Percentiles rank a stretch among this genome's conserved stretches.
These are phyloP conservation scores for Corvus moneduloides DNA, from an alignment of 2,113 vertebrate genomes.

Conservation along the genomic window DNA sequence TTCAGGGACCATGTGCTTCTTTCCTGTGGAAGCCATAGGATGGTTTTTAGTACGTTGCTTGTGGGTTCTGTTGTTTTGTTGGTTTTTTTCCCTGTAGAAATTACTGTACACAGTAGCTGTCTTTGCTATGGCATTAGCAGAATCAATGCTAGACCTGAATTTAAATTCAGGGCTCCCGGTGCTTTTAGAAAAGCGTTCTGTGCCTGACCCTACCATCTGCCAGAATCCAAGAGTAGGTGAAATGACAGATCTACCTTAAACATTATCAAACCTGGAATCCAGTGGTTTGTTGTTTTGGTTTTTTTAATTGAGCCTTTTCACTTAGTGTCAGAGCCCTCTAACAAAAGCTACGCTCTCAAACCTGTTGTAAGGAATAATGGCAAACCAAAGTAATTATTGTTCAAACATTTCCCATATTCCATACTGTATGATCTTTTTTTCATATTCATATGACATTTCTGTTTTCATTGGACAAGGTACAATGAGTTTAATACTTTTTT, in stretches of 20 bases:
- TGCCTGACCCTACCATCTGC: not conserved
- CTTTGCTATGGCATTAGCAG: not conserved
- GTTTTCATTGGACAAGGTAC: conserved; percentile 45
- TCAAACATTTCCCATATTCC: conserved; percentile 7
- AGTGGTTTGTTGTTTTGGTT: not conserved
- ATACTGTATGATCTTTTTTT: conserved; percentile 5
- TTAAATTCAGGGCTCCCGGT: not conserved
- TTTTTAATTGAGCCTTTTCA: not conserved
- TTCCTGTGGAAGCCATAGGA: not conserved
- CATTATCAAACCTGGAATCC: not conserved
- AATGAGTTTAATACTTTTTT: conserved; percentile 48
- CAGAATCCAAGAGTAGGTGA: not conserved
- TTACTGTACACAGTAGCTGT: not conserved
- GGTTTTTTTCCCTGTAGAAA: not conserved
- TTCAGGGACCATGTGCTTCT: not conserved
- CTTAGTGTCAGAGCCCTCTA: not conserved
- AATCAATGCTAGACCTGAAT: not conserved
- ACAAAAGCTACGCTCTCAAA: not conserved
- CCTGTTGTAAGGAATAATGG: not conserved
- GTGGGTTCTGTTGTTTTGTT: not conserved
- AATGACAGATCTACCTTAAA: not conserved
- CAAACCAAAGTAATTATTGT: not conserved
- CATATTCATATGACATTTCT: conserved; percentile 29
- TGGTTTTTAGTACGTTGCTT: not conserved
- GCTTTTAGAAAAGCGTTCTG: not conserved